These are phyloP conservation scores for Dioctria rufipes DNA, from an alignment of 2,888 invertebrate genomes.

Conservation along the genomic window DNA sequence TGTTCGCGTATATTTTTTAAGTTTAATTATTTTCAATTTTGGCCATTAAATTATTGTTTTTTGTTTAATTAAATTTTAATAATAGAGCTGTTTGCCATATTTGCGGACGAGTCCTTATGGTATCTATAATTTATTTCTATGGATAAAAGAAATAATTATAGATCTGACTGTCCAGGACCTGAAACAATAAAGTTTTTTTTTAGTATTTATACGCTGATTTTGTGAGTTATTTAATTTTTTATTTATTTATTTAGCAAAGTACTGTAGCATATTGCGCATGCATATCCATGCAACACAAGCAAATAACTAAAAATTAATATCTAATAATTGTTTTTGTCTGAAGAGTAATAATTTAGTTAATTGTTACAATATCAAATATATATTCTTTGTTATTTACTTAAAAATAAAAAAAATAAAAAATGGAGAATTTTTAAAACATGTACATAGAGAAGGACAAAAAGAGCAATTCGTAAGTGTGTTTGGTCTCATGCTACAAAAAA, in stretches of 20 bases:
- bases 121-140: conserved; percentile 71
- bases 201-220: not conserved
- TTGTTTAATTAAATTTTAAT: not conserved
- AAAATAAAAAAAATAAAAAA: not conserved
- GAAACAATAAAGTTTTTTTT: conserved; percentile 68
- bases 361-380: not conserved
- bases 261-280: not conserved
- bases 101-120: conserved; percentile 28
- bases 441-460: not conserved
- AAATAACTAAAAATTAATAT: not conserved
- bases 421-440: not conserved
- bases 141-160: conserved; percentile 71
- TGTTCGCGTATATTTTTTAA: conserved; percentile 3
- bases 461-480: not conserved
- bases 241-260: not conserved
- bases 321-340: not conserved
- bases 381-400: not conserved
- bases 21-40: not conserved
- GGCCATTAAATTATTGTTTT: not conserved
- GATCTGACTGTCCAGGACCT: conserved; percentile 77
- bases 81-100: not conserved
- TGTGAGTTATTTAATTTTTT: not conserved
- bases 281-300: conserved; percentile 18
- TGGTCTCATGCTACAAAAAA: not conserved
- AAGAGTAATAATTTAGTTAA: not conserved